A percentile compares a stretch with the other conserved stretches of the same genome.
These are phyloP conservation scores for Nannoperca australis DNA, from an alignment of 2,797 vertebrate genomes.

Conservation along the genomic window DNA sequence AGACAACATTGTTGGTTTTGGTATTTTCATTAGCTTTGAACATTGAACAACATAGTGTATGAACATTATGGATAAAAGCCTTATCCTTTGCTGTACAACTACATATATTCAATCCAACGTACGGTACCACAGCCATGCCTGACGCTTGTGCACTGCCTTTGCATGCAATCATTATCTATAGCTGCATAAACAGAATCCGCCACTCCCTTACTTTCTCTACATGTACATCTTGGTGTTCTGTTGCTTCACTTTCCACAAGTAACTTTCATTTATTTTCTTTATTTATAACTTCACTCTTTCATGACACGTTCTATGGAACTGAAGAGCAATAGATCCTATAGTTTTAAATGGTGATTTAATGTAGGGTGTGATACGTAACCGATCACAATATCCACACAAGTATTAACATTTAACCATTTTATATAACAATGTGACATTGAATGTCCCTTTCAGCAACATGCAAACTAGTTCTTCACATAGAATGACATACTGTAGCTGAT, in stretches of 20 bases:
- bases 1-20: slow-evolving; percentile 4
- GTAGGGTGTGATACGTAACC: not conserved
- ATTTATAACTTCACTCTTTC: slow-evolving; percentile 1
- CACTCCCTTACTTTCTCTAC: not conserved
- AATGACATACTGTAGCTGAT: not conserved
- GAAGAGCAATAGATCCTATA: not conserved
- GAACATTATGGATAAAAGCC: not conserved
- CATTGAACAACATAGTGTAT: too few relatives aligned
- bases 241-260: slow-evolving; percentile 13
- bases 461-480: not conserved
- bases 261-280: slow-evolving; percentile 5
- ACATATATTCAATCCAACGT: not conserved
- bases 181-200: slow-evolving; percentile 18
- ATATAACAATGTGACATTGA: not conserved
- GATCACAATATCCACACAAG: not conserved
- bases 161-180: slow-evolving; percentile 52
- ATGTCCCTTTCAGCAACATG: not conserved
- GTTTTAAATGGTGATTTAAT: not conserved
- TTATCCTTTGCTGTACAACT: not conserved
- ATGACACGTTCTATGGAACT: not conserved
- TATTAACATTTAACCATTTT: not conserved
- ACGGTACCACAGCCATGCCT: slow-evolving; percentile 29
- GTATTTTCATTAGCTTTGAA: slow-evolving; percentile 26
- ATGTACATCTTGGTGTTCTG: slow-evolving; percentile 9
- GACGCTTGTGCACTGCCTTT: slow-evolving; percentile 52